Percentiles rank a stretch among this genome's conserved stretches.
phyloP scores from a whole-genome alignment of 2,888 invertebrate species.

The Eretmocerus hayati region DNA sequence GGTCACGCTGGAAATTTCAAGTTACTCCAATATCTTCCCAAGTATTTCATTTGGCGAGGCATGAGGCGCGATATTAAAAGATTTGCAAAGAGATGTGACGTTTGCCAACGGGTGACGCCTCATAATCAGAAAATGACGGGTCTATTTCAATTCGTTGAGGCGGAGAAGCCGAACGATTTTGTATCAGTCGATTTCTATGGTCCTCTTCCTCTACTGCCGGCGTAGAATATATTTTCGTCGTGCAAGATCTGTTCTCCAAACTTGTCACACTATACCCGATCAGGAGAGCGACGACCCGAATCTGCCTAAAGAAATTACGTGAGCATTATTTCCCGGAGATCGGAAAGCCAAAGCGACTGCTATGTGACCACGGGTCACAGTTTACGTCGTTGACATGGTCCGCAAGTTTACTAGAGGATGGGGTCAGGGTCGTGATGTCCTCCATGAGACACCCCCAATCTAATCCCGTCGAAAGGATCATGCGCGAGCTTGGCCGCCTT shows the following conservation, averaged over 20 bases:
- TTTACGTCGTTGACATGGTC: too few relatives aligned
- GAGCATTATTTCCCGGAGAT: neutral
- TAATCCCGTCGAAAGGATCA: too few relatives aligned
- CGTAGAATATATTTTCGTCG: slow-evolving; percentile 1
- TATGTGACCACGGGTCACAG: too few relatives aligned
- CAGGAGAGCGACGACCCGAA: neutral
- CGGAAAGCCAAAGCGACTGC: too few relatives aligned
- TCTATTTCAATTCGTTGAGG: neutral
- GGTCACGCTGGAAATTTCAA: slow-evolving; percentile 7
- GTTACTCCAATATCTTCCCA: neutral
- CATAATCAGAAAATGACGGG: slow-evolving; percentile 1
- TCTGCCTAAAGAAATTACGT: neutral
- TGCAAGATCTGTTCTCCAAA: slow-evolving; percentile 2
- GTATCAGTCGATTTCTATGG: slow-evolving; percentile 7
- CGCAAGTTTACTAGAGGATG: too few relatives aligned
- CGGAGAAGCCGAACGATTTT: neutral
- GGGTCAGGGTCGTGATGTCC: too few relatives aligned
- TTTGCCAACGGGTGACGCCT: neutral
- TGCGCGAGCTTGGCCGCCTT: too few relatives aligned
- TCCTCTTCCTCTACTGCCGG: slow-evolving; percentile 1
- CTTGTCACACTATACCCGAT: neutral
- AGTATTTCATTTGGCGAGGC: neutral
- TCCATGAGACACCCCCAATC: too few relatives aligned
- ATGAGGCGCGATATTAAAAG: neutral
- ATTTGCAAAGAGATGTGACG: neutral